Percentiles rank a stretch among this genome's conserved stretches.
Evolutionary conservation across 2,888 invertebrate species (phyloP).

Genomic region (Corbicula japonica): DNA sequence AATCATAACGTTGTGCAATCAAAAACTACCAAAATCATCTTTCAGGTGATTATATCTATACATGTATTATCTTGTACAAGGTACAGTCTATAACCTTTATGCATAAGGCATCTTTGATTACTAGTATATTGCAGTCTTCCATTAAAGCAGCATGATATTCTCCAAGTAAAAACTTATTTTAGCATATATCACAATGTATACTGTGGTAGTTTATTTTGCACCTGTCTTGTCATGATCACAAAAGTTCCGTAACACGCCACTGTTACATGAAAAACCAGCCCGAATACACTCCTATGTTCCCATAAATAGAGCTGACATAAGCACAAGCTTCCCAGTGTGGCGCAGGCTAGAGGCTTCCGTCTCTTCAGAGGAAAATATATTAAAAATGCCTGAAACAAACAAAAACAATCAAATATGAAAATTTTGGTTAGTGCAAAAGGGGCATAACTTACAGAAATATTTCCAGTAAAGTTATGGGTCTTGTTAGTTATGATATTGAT

Average conservation of each 20-base stretch:
- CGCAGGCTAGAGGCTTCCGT: slow-evolving; percentile 70
- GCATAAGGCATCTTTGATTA: too few species aligned
- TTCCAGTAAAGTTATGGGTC: too few species aligned
- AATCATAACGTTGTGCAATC: too few species aligned
- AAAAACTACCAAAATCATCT: too few species aligned
- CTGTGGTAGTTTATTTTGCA: slow-evolving; percentile 73
- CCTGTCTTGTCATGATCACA: slow-evolving; percentile 71
- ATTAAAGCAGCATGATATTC: too few species aligned
- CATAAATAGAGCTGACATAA: slow-evolving; percentile 75
- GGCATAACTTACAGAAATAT: too few species aligned
- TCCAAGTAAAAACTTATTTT: not conserved
- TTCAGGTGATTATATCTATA: too few species aligned
- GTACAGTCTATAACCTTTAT: too few species aligned
- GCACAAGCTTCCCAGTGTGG: slow-evolving; percentile 71
- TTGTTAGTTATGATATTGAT: too few species aligned
- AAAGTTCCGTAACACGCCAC: slow-evolving; percentile 73
- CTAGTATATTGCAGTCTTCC: too few species aligned
- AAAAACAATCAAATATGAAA: slow-evolving; percentile 1
- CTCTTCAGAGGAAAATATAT: slow-evolving; percentile 63
- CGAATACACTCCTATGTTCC: slow-evolving; percentile 70
- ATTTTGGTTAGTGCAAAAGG: too few species aligned
- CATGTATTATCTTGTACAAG: too few species aligned
- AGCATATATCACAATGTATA: slow-evolving; percentile 67
- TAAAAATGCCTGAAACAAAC: slow-evolving; percentile 69
- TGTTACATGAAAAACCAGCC: slow-evolving; percentile 70